phyloP scores from a whole-genome alignment of 2,113 vertebrate genomes.

The Thamnophis sirtalis region DNA sequence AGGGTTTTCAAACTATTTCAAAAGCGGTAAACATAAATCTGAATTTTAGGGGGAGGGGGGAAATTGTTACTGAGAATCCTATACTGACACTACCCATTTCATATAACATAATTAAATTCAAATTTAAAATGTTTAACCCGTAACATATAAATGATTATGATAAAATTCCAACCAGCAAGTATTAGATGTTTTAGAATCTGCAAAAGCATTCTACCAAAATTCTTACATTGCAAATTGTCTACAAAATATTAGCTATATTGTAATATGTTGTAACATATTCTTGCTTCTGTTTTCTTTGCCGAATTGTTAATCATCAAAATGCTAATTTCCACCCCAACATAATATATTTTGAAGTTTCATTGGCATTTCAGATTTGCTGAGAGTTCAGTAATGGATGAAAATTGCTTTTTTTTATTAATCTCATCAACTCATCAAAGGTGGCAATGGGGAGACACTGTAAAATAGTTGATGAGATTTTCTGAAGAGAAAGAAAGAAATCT shows the following conservation, averaged over 20 bases:
- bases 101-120: background rate
- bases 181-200: background rate
- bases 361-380: background rate
- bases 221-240: background rate
- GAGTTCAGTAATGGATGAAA: background rate
- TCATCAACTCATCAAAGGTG: background rate
- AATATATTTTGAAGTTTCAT: background rate
- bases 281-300: background rate
- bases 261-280: background rate
- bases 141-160: background rate
- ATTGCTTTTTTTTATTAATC: background rate
- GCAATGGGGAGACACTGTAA: background rate
- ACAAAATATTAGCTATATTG: background rate
- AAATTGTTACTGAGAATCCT: background rate
- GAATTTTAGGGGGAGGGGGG: background rate
- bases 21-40: background rate
- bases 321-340: background rate
- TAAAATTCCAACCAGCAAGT: background rate
- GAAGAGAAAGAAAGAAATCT: no score
- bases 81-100: background rate
- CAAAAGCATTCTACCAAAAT: background rate
- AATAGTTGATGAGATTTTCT: no score
- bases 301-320: background rate
- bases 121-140: background rate
- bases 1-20: background rate